Conservation (phyloP, 2,888 invertebrate species). For the Sphecodes monilicornis region DNA sequence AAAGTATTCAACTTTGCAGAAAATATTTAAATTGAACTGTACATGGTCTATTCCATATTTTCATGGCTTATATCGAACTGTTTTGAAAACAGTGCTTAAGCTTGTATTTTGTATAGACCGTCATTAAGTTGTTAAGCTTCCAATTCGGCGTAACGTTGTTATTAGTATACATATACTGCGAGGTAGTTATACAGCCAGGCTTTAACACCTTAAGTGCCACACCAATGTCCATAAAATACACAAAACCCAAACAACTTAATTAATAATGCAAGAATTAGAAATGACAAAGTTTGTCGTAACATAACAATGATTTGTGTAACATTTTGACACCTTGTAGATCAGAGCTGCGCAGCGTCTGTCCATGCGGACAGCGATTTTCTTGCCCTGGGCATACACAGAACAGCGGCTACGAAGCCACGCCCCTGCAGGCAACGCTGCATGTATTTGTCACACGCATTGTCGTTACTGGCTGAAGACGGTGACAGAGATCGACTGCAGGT, state of each 20-base stretch:
- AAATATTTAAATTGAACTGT: background rate
- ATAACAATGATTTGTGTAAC: background rate
- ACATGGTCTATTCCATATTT: background rate
- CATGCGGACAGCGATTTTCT: too few relatives aligned
- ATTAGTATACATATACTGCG: background rate
- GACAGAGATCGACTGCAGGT: too few relatives aligned
- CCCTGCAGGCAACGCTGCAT: too few relatives aligned
- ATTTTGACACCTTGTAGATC: background rate
- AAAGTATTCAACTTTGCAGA: background rate
- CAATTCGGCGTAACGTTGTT: background rate
- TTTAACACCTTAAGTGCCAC: background rate
- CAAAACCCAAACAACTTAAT: background rate
- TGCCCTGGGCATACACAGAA: too few relatives aligned
- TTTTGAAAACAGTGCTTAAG: background rate
- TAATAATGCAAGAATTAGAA: background rate
- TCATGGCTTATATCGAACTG: background rate
- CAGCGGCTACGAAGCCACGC: too few relatives aligned
- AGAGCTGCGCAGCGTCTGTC: too few relatives aligned
- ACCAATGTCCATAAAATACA: background rate
- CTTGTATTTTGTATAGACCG: constrained; percentile 5
- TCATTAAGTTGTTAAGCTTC: background rate
- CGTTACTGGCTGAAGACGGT: too few relatives aligned
- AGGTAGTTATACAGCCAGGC: background rate
- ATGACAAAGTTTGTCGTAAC: background rate
- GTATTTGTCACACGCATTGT: too few relatives aligned